Evolutionary conservation across 2,888 invertebrate genomes (phyloP), one percentile per base, ranked within the genome.

Genomic region (Dryococelus australis): DNA sequence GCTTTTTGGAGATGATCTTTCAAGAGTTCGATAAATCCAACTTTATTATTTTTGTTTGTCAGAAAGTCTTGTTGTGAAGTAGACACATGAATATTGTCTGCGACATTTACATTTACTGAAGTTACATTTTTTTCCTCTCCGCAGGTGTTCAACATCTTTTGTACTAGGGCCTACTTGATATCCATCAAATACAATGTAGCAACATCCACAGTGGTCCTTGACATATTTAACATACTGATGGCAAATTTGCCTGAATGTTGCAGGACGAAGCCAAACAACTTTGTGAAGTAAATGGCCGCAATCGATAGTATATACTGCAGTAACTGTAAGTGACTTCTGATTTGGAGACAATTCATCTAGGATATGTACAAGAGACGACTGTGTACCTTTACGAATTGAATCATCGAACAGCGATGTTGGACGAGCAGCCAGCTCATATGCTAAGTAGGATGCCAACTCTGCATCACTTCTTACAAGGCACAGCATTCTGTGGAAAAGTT

Each of bases 401-500:
- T 35, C 28, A 83, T 83, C 27, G 26, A 83, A 83, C 43, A 83
- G 83, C 43, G 83, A 83, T 43, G 83, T 12, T 83, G 83, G 83
- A 24, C 24, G 83, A 43, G 83, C 28, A 83, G 28, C 83, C 83
- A 83, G 27, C 26, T 83, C 83, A 24, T 83, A 83, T 27, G 5
- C 13, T 83, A 83, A 83, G 43, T 0, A 35, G 10, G 28, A 20
- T 83, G 10, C 27, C 83, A 83, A 24, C 83, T 83, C 27, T 83
- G 10, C 28, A 43, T 83, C 83, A 83, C 83, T 83, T 83, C 83
- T 28, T 43, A 83, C 10, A 83, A 27, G 12, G 43, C 83, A 83
- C 43, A 83, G 10, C 27, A 83, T 83, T 83, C 83, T 83, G 83
- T 83, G 83, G 43, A 83, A n/a, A 83, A 83, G 83, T 43, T 83